A percentile compares a stretch with the other conserved stretches of the same genome.
Evolutionary conservation across 2,797 vertebrate species (phyloP).

Genomic region (Xenopus petersii): DNA sequence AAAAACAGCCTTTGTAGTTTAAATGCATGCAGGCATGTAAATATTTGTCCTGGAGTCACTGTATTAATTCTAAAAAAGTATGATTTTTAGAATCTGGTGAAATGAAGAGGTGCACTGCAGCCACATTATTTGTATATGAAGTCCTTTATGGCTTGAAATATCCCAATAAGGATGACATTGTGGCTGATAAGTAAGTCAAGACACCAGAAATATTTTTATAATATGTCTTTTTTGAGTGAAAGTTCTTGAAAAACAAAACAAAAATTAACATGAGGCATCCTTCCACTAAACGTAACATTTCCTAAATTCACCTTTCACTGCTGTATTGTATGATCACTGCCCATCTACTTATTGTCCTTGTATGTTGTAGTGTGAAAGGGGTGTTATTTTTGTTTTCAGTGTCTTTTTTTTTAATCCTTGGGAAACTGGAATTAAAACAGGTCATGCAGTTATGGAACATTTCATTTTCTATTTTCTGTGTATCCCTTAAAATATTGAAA

Average conservation of each 20-base stretch:
- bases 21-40: conserved; percentile 99
- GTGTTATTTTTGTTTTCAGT: conserved; percentile 69
- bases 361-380: conserved; percentile 63
- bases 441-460: conserved; percentile 61
- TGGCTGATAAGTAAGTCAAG: conserved; percentile 70
- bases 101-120: conserved; percentile 64
- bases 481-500: conserved; percentile 72
- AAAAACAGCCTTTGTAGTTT: conserved; percentile 97
- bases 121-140: conserved; percentile 76
- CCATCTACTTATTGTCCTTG: conserved; percentile 58
- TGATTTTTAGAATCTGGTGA: conserved; percentile 88
- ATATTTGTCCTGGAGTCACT: conserved; percentile 99
- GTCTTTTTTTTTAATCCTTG: conserved; percentile 74
- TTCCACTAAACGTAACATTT: conserved; percentile 77
- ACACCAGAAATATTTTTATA: conserved; percentile 80
- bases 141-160: conserved; percentile 64
- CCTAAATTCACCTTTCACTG: conserved; percentile 52
- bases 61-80: conserved; percentile 89
- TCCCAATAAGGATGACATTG: conserved; percentile 66
- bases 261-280: conserved; percentile 73
- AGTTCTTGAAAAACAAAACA: conserved; percentile 76
- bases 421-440: conserved; percentile 75
- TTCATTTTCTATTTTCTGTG: conserved; percentile 55
- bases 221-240: conserved; percentile 75
- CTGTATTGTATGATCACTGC: conserved; percentile 43